phyloP scores from a whole-genome alignment of 2,888 invertebrate species.

The Cryptocheilus praepositus region DNA sequence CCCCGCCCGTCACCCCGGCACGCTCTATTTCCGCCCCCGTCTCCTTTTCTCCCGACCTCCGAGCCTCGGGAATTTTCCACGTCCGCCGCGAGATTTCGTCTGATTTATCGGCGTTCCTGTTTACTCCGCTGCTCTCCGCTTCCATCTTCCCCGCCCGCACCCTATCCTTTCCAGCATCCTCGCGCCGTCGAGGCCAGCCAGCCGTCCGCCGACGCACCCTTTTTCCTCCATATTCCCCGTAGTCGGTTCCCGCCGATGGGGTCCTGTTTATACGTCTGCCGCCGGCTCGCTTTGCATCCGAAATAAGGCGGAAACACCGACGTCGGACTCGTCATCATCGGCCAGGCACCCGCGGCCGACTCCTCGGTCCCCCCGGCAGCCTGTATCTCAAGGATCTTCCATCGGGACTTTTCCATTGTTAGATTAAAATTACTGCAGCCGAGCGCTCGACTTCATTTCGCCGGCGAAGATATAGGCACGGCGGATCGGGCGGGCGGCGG shows the following conservation, averaged over 20 bases:
- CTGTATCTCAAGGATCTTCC: slow-evolving; percentile 15
- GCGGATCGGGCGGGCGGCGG: not conserved
- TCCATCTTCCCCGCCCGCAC: not conserved
- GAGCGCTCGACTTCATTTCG: slow-evolving; percentile 22
- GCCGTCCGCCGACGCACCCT: not conserved
- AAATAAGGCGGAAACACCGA: slow-evolving; percentile 15
- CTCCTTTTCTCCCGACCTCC: not conserved
- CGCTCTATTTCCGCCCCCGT: too few relatives aligned
- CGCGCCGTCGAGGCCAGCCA: too few relatives aligned
- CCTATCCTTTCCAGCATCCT: not conserved
- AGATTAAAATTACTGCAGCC: slow-evolving; percentile 34
- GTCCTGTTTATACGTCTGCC: not conserved
- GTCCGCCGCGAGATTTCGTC: slow-evolving; percentile 1
- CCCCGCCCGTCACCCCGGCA: too few relatives aligned
- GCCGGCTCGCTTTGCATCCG: slow-evolving; percentile 14
- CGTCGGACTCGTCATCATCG: not conserved
- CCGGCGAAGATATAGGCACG: not conserved
- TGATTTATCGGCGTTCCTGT: slow-evolving; percentile 10
- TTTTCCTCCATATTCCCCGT: not conserved
- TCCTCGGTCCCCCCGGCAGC: not conserved
- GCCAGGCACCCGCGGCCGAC: not conserved
- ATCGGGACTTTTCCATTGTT: slow-evolving; percentile 19
- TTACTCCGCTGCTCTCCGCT: not conserved
- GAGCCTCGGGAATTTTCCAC: not conserved
- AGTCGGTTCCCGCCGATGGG: not conserved